phyloP scores from a whole-genome alignment of 2,888 invertebrate genomes.

The Baccha elongata region DNA sequence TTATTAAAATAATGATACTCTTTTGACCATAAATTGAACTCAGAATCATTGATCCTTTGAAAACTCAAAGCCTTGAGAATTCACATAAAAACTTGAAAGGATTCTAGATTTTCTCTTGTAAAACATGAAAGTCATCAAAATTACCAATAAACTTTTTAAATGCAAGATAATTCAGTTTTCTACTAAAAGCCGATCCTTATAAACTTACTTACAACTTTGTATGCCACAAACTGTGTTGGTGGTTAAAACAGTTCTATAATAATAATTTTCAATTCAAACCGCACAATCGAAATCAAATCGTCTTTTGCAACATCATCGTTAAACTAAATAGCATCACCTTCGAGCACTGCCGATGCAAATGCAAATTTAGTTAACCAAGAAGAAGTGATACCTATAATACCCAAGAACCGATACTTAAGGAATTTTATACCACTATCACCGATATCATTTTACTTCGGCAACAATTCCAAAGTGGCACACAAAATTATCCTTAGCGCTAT shows the following conservation, averaged over 20 bases:
- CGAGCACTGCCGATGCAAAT: slow-evolving; percentile 34
- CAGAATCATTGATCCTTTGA: too few relatives aligned
- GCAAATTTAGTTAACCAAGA: slow-evolving; percentile 14
- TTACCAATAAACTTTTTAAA: too few relatives aligned
- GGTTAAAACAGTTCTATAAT: slow-evolving; percentile 6
- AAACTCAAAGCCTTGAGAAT: too few relatives aligned
- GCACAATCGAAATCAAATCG: slow-evolving; percentile 20
- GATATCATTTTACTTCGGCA: slow-evolving; percentile 66
- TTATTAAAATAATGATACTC: too few relatives aligned
- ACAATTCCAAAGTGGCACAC: slow-evolving; percentile 38
- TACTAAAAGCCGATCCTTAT: background rate
- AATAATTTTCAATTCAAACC: slow-evolving; percentile 39
- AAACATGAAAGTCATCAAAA: too few relatives aligned
- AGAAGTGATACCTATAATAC: background rate
- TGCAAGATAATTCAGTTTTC: too few relatives aligned
- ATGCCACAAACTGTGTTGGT: background rate
- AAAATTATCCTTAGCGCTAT: slow-evolving; percentile 44
- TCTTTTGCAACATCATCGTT: slow-evolving; percentile 45
- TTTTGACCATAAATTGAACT: too few relatives aligned
- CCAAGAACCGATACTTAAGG: slow-evolving; percentile 48
- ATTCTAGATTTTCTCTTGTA: too few relatives aligned
- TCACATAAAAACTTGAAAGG: too few relatives aligned
- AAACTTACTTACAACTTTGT: background rate
- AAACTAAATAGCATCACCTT: slow-evolving; percentile 53
- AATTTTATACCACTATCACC: slow-evolving; percentile 36